A percentile compares a stretch with the other conserved stretches of the same genome.
Evolutionary conservation across 2,888 invertebrate species (phyloP).

Genomic region (Aproaerema taeniolella): DNA sequence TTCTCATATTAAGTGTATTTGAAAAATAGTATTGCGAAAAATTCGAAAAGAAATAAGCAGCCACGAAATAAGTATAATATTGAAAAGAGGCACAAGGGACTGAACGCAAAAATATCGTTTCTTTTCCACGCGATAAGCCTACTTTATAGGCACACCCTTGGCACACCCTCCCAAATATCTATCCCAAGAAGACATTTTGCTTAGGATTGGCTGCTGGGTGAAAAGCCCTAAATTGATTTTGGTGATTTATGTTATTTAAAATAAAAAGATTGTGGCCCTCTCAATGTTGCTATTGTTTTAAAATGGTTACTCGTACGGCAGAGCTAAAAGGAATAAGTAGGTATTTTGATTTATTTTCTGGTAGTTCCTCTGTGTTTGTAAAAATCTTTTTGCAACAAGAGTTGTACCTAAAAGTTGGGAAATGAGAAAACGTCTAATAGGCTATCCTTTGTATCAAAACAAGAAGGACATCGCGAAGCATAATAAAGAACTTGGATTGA

Average conservation of each 20-base stretch:
- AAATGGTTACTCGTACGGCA: not conserved
- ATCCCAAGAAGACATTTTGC: conserved; percentile 8
- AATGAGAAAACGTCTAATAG: no score
- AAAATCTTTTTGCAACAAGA: no score
- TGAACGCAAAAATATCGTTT: conserved; percentile 28
- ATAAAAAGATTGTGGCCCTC: not conserved
- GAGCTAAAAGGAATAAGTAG: no score
- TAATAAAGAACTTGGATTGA: conserved; percentile 37
- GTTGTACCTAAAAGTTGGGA: no score
- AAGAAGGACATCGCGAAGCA: conserved; percentile 28
- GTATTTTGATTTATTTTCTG: no score
- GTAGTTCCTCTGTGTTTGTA: no score
- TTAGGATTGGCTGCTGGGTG: not conserved
- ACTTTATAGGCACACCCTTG: conserved; percentile 32
- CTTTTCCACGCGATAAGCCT: conserved; percentile 29
- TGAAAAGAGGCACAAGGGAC: no score
- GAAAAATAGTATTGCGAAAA: no score
- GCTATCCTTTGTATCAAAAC: conserved; percentile 28
- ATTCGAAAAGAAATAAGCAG: no score
- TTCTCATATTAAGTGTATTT: no score
- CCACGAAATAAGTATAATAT: not conserved
- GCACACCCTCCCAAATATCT: conserved; percentile 26
- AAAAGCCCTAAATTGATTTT: conserved; percentile 12
- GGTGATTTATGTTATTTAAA: conserved; percentile 9
- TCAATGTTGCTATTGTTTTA: not conserved